Evolutionary conservation across 2,113 vertebrate genomes (phyloP).

Genomic region (Scomber japonicus): DNA sequence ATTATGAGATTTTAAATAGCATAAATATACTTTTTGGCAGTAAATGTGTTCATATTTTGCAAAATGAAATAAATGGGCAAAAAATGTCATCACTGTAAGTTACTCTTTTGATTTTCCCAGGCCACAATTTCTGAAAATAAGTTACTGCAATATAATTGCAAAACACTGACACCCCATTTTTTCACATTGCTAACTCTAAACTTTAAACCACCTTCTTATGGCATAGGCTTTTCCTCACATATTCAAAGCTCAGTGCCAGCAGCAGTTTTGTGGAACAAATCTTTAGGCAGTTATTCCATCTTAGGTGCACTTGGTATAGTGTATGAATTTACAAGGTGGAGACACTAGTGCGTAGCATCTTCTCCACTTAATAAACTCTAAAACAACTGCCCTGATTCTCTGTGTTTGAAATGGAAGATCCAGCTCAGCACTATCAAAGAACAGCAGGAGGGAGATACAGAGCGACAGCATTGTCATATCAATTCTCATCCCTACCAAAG

Average conservation of each 20-base stretch:
- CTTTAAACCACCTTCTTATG: background rate
- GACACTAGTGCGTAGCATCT: slow-evolving; percentile 15
- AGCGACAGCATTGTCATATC: slow-evolving; percentile 65
- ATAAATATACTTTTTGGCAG: background rate
- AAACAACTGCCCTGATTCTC: background rate
- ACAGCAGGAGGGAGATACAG: slow-evolving; percentile 32
- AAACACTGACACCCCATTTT: background rate
- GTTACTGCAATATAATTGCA: background rate
- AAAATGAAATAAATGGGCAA: background rate
- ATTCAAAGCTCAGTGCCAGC: background rate
- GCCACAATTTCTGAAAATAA: background rate
- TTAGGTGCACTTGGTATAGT: background rate
- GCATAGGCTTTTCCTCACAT: background rate
- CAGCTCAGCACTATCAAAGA: slow-evolving; percentile 44
- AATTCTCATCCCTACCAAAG: slow-evolving; percentile 63
- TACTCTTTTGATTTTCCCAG: background rate
- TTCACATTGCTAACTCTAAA: background rate
- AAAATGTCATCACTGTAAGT: background rate
- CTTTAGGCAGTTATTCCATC: background rate
- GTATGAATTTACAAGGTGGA: slow-evolving; percentile 3
- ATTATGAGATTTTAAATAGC: background rate
- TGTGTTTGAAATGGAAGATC: slow-evolving; percentile 21
- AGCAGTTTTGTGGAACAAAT: background rate
- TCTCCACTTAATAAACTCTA: slow-evolving; percentile 33
- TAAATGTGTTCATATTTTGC: background rate